Evolutionary conservation across 2,797 vertebrate genomes (phyloP).

Genomic region (Platalea minor): DNA sequence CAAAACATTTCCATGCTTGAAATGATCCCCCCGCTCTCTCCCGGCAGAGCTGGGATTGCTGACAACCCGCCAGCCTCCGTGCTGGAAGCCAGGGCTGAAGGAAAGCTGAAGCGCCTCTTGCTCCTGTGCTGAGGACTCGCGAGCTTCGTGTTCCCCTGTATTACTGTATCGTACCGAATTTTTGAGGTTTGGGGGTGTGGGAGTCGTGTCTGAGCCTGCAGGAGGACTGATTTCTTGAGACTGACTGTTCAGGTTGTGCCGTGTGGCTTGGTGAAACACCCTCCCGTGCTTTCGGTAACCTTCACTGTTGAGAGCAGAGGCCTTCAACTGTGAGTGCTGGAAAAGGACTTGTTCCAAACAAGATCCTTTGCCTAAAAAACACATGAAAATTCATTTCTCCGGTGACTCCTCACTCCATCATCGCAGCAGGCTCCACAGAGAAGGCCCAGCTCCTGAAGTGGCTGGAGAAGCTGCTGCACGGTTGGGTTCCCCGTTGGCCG

Average conservation of each 20-base stretch:
- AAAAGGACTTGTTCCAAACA: background rate
- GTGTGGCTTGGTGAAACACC: background rate
- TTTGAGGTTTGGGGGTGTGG: background rate
- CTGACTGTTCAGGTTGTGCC: background rate
- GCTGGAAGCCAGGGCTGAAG: background rate
- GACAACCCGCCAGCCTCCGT: no score
- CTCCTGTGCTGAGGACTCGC: fast-evolving
- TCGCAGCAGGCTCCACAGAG: background rate
- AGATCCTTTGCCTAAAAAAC: background rate
- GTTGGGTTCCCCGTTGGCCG: background rate
- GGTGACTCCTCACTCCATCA: no score
- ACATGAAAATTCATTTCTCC: background rate
- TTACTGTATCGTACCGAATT: no score
- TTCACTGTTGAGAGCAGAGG: background rate
- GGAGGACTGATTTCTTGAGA: background rate
- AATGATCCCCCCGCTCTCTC: background rate
- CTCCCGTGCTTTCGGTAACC: background rate
- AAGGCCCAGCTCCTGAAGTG: background rate
- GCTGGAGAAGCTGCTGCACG: background rate
- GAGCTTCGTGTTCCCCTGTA: background rate
- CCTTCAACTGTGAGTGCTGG: no score
- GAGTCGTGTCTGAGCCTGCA: background rate
- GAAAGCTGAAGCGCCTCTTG: background rate
- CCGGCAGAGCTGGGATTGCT: background rate
- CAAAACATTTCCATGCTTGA: background rate